Percentiles rank a stretch among this genome's conserved stretches.
These are phyloP conservation scores for Pedetes capensis DNA, from an alignment of 2,113 vertebrate genomes.

Conservation along the genomic window DNA sequence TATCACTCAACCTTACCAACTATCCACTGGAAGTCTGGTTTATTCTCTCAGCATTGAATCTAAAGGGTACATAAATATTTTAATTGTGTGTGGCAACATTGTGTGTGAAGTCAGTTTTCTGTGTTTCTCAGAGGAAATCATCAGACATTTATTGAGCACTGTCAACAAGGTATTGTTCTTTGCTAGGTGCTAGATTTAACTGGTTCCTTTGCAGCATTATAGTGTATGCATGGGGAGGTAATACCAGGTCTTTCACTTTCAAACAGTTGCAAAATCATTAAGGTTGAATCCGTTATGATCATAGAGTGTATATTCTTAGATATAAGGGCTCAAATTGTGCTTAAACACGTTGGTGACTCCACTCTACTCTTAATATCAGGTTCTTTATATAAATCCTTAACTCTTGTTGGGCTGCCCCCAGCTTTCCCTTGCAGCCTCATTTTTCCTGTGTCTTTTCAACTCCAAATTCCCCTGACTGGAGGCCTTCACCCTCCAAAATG, in stretches of 20 bases:
- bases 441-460: neutral
- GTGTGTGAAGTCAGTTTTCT: neutral
- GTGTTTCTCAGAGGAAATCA: neutral
- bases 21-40: neutral
- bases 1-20: neutral
- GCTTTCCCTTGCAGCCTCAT: rapidly evolving
- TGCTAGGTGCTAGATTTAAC: neutral
- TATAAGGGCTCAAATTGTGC: neutral
- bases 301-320: neutral
- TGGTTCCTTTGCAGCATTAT: neutral
- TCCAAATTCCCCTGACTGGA: neutral
- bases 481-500: neutral
- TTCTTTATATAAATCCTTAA: neutral
- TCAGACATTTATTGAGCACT: neutral
- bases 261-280: neutral
- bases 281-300: neutral
- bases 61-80: neutral
- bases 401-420: too few species aligned
- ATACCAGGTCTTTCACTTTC: neutral
- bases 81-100: neutral
- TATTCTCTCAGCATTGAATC: neutral
- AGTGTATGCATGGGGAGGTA: neutral
- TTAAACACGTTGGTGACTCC: neutral
- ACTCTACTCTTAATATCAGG: neutral
- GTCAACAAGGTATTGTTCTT: neutral